Percentiles rank a stretch among this genome's conserved stretches.
These are phyloP conservation scores for Psilopsiagon aymara DNA, from an alignment of 2,113 vertebrate species.

Conservation along the genomic window DNA sequence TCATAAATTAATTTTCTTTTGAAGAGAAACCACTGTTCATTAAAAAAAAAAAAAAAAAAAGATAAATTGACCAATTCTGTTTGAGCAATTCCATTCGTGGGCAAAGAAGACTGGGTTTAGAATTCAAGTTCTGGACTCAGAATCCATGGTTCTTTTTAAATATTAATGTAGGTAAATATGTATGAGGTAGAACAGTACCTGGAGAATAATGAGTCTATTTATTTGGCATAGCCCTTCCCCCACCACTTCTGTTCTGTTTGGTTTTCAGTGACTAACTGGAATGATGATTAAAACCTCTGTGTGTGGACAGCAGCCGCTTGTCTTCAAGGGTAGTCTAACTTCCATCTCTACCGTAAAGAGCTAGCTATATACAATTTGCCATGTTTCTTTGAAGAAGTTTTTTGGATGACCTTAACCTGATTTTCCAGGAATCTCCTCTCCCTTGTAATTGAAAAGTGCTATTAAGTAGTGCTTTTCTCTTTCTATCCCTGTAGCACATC, in stretches of 20 bases:
- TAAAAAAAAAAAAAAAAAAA: background rate
- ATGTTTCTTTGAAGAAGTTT: slow-evolving; percentile 47
- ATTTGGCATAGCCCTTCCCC: background rate
- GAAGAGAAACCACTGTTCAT: background rate
- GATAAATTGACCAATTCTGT: background rate
- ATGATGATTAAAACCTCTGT: slow-evolving; percentile 46
- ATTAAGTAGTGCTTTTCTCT: slow-evolving; percentile 52
- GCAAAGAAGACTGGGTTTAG: background rate
- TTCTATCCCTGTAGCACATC: slow-evolving; percentile 15
- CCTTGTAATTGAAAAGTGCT: slow-evolving; percentile 56
- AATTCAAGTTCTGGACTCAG: background rate
- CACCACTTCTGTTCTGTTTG: slow-evolving; percentile 18
- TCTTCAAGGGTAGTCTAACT: slow-evolving; percentile 22
- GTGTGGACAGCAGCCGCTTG: slow-evolving; percentile 34
- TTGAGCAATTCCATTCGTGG: background rate
- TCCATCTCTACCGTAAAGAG: slow-evolving; percentile 43
- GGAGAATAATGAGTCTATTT: slow-evolving; percentile 23
- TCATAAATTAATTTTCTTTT: slow-evolving; percentile 10
- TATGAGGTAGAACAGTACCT: background rate
- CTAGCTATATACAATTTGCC: slow-evolving; percentile 17
- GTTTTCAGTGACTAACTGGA: slow-evolving; percentile 44
- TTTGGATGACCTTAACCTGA: slow-evolving; percentile 34
- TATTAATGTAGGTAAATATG: background rate
- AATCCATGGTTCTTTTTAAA: background rate
- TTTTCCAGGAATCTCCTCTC: slow-evolving; percentile 69